These are phyloP conservation scores for Kryptolebias ocellatus DNA, from an alignment of 2,797 vertebrate species.

Conservation along the genomic window DNA sequence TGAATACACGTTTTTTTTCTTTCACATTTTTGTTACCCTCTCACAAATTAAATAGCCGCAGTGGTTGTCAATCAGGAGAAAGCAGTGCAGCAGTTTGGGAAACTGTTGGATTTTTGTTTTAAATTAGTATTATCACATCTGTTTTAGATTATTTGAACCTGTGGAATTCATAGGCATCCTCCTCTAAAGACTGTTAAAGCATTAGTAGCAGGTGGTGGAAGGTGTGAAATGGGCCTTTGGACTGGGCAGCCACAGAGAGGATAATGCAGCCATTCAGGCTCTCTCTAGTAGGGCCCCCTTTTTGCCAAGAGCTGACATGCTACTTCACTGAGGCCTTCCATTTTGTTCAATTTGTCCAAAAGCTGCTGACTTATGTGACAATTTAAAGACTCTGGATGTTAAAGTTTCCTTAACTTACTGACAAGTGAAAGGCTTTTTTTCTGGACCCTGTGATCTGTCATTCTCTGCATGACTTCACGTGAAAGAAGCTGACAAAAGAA, in stretches of 20 bases:
- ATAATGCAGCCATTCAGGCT: conserved; percentile 84
- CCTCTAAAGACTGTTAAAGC: conserved; percentile 82
- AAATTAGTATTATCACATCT: conserved; percentile 77
- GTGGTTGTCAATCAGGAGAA: conserved; percentile 65
- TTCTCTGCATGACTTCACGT: conserved; percentile 56
- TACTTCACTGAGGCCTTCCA: conserved; percentile 73
- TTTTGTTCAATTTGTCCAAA: conserved; percentile 89
- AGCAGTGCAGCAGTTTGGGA: conserved; percentile 55
- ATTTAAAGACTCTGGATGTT: conserved; percentile 82
- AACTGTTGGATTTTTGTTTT: conserved; percentile 75
- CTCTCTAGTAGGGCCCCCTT: conserved; percentile 80
- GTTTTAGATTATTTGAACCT: conserved; percentile 78
- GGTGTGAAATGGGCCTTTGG: conserved; percentile 83
- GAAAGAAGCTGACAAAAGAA: conserved; percentile 42
- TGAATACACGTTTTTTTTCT: conserved; percentile 10
- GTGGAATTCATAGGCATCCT: conserved; percentile 74
- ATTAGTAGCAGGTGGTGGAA: conserved; percentile 85
- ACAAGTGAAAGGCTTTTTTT: conserved; percentile 61
- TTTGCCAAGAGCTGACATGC: conserved; percentile 80
- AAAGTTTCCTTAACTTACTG: conserved; percentile 82
- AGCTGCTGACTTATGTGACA: conserved; percentile 84
- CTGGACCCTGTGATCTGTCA: conserved; percentile 70
- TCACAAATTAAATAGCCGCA: conserved; percentile 76
- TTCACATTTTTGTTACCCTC: conserved; percentile 38
- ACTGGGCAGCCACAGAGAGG: conserved; percentile 70